These are phyloP conservation scores for Dicrurus megarhynchus DNA, from an alignment of 2,113 vertebrate genomes.

Conservation along the genomic window DNA sequence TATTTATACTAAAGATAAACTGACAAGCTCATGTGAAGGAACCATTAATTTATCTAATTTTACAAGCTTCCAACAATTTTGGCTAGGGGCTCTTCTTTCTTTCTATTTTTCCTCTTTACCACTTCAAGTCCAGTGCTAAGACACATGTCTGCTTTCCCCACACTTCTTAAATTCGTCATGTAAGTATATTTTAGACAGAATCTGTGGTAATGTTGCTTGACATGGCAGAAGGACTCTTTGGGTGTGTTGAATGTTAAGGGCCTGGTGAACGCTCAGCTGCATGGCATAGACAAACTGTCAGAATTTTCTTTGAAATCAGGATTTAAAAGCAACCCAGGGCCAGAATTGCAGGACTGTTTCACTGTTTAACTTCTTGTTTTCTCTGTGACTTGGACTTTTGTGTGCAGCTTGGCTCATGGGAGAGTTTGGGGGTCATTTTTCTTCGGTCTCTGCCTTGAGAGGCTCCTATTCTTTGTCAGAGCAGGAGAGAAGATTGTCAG, in stretches of 20 bases:
- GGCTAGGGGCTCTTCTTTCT: neutral
- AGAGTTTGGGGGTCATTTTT: neutral
- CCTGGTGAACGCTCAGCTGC: neutral
- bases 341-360: neutral
- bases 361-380: neutral
- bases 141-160: neutral
- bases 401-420: accelerated
- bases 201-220: neutral
- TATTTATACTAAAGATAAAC: neutral
- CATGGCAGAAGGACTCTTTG: neutral
- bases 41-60: neutral
- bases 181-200: neutral
- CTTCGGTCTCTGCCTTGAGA: neutral
- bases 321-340: neutral
- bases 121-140: neutral
- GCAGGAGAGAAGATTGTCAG: neutral
- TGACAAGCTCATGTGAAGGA: neutral
- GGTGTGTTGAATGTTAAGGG: neutral
- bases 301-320: neutral
- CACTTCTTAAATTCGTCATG: neutral
- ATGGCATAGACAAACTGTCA: neutral
- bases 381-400: neutral
- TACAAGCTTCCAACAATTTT: neutral
- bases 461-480: neutral
- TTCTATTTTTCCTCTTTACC: neutral